Conservation (phyloP, 1,140 invertebrate species). For the Bombus cullumanus region DNA sequence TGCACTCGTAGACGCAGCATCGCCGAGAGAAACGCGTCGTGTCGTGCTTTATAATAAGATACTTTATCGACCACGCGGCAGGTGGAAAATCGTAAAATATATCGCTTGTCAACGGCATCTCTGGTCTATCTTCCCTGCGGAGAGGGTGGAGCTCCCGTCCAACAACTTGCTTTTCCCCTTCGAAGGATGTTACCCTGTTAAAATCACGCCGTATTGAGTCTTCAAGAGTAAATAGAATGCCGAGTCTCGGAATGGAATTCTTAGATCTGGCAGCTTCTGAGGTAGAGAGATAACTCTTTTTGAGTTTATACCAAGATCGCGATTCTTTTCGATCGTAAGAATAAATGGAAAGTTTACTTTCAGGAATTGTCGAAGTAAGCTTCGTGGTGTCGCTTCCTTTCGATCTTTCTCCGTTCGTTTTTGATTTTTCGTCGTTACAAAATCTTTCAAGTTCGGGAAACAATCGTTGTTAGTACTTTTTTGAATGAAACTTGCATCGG, state of each 20-base stretch:
- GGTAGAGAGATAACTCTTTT: background rate
- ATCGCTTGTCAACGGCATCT: constrained; percentile 12
- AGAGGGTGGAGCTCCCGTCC: too few species aligned
- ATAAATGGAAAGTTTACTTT: background rate
- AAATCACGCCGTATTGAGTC: background rate
- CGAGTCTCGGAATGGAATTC: background rate
- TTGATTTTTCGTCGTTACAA: background rate
- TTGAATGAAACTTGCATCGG: too few species aligned
- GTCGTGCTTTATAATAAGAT: constrained; percentile 35
- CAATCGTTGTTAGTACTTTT: too few species aligned
- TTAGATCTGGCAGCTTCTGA: background rate
- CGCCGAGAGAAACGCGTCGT: constrained; percentile 11
- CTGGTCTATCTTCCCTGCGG: background rate
- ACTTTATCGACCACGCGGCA: constrained; percentile 31
- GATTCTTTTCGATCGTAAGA: background rate
- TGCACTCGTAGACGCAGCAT: constrained; percentile 35
- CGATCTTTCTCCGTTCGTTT: background rate
- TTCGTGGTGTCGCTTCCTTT: background rate
- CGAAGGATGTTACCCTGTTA: background rate
- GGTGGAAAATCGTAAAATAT: constrained; percentile 28
- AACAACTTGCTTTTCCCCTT: background rate
- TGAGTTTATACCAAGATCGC: background rate
- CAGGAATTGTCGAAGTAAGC: background rate
- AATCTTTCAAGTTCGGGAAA: background rate
- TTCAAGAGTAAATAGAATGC: background rate